Percentiles rank a stretch among this genome's conserved stretches.
Conservation (phyloP, 2,113 vertebrate species). For the Rostratula benghalensis region DNA sequence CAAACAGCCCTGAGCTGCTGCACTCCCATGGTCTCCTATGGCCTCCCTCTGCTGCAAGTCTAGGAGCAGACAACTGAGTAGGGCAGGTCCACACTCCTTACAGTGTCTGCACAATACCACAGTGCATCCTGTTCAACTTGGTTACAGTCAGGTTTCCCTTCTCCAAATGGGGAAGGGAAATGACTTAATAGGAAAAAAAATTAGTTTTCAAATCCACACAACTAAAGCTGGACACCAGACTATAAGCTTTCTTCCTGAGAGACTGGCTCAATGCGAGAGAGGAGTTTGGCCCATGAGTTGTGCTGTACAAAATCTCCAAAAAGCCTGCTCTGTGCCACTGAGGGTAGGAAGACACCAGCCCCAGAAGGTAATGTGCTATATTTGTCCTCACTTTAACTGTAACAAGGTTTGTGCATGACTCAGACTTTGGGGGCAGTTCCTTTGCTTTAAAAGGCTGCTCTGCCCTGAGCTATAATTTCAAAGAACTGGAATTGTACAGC, state of each 20-base stretch:
- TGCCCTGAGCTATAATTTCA: not conserved
- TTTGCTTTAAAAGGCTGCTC: slow-evolving; percentile 15
- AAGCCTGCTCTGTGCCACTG: not conserved
- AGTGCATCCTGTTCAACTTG: not conserved
- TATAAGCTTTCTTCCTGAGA: not conserved
- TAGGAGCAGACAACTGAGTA: not conserved
- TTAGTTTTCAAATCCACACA: not conserved
- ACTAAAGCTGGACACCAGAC: not conserved
- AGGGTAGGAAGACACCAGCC: not conserved
- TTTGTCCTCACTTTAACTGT: not conserved
- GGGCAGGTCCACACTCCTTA: not conserved
- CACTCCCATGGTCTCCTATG: not conserved
- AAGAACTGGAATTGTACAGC: not conserved
- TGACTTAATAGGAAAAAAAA: not conserved
- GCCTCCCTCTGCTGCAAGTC: not conserved
- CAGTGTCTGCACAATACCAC: not conserved
- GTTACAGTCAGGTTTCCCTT: not conserved
- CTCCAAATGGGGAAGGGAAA: too few relatives aligned
- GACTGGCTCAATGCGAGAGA: not conserved
- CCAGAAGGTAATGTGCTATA: not conserved
- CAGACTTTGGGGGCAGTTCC: not conserved
- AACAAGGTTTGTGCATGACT: not conserved
- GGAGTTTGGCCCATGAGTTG: not conserved
- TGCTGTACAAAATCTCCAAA: not conserved
- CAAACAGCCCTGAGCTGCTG: not conserved